Percentiles rank a stretch among this genome's conserved stretches.
phyloP scores from a whole-genome alignment of 1,140 invertebrate genomes.

The Trinorchestia longiramus region DNA sequence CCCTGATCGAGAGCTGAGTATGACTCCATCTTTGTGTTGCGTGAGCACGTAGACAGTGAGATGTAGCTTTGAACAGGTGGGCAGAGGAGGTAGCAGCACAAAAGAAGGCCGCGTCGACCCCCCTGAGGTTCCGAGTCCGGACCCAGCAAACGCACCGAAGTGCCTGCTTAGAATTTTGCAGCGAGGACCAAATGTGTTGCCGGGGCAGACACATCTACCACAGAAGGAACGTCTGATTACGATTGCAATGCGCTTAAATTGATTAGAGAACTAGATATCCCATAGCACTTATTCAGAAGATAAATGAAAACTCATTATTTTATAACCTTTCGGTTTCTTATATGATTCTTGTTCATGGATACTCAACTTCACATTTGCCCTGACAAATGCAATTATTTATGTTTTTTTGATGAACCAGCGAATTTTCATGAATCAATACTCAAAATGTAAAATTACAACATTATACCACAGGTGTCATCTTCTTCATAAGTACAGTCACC shows the following conservation, averaged over 20 bases:
- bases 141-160: not conserved
- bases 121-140: no score
- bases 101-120: not conserved
- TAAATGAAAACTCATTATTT: no score
- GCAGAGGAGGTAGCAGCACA: slow-evolving; percentile 32
- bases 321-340: no score
- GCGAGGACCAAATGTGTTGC: slow-evolving; percentile 47
- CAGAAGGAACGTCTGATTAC: not conserved
- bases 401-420: no score
- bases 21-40: not conserved
- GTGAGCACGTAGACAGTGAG: slow-evolving; percentile 49
- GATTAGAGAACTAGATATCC: not conserved
- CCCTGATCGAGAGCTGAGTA: not conserved
- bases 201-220: slow-evolving; percentile 50
- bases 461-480: no score
- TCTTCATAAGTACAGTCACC: no score
- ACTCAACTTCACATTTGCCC: no score
- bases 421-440: no score
- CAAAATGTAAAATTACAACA: no score
- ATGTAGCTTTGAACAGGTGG: slow-evolving; percentile 54
- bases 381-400: no score
- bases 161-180: slow-evolving; percentile 53
- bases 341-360: no score
- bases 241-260: no score
- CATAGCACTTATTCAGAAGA: not conserved